Evolutionary conservation across 2,113 vertebrate genomes (phyloP), one percentile per base, ranked within the genome.

Genomic region (Neodon shergylaensis): DNA sequence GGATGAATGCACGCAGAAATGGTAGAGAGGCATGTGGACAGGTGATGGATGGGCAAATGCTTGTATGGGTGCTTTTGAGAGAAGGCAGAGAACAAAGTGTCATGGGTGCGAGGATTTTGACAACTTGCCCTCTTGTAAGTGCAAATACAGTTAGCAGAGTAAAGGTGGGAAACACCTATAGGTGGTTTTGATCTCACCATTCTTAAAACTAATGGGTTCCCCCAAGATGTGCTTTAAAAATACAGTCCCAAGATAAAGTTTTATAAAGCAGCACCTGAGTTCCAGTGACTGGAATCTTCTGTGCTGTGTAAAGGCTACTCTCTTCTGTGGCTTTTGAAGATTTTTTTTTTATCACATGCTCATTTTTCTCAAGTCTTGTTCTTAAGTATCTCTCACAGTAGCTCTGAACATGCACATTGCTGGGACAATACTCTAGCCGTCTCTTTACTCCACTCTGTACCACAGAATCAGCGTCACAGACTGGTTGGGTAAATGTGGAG

Each of bases 381-480:
- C 78, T 74, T 74, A 84, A 4, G 16, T 47, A n/a, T 91, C 91
- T 73, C 24, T 31, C 36, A 70, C 17, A 92, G 65, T 49, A 91
- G 17, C 63, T 58, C 36, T 76, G 89, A 95, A 24, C n/a, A 74
- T 39, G 36, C 54, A 88, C 22, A 88, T 65, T 39, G 3, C 36
- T 85, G 85, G 5, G 36, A 66, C 85, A 95, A 82, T 94, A 82
- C 86, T 92, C 87, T 91, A 94, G 90, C 77, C 39, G 54, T 78
- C 66, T 47, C 7, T 90, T 54, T 87, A 39, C 58, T 94, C 44
- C 22, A 61, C 21, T 58, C 7, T 11, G 24, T 90, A 85, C 49
- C 65, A 76, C 13, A 73, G 58, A 68, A 70, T 92, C 17, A 77
- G 39, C 58, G 10, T 63, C n/a, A 17, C 7, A 83, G 81, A 42